Conservation (phyloP, 2,888 invertebrate species). For the Lochmaea capreae region DNA sequence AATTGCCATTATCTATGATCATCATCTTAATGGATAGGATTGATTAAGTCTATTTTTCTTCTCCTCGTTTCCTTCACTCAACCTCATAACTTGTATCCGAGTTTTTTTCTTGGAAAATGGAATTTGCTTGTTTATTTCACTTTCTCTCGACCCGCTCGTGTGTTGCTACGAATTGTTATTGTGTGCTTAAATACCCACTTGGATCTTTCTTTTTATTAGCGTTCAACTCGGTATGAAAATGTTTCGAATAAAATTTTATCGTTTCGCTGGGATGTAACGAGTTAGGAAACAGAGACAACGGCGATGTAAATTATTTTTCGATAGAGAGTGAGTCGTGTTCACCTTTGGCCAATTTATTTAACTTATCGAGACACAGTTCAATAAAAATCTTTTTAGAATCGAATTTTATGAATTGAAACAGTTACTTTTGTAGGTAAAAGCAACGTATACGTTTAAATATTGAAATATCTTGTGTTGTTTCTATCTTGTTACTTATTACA, state of each 20-base stretch:
- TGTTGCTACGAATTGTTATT: conserved; percentile 48
- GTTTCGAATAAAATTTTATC: conserved; percentile 45
- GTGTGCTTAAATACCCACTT: conserved; percentile 50
- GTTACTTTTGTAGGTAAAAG: background rate
- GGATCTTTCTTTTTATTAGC: conserved; percentile 47
- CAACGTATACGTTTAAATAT: background rate
- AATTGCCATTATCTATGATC: too few species aligned
- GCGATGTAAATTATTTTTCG: conserved; percentile 29
- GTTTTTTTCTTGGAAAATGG: background rate
- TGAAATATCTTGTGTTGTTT: background rate
- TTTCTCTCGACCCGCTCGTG: background rate
- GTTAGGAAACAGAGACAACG: conserved; percentile 22
- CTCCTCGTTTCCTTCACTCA: too few species aligned
- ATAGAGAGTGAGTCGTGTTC: conserved; percentile 4
- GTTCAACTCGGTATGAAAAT: conserved; percentile 45
- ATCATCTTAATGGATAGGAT: too few species aligned
- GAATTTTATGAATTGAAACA: background rate
- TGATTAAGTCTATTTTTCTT: too few species aligned
- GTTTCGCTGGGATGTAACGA: conserved; percentile 12
- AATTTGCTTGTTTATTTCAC: background rate
- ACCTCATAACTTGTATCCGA: background rate
- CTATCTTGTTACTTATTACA: conserved; percentile 11
- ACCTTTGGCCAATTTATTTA: conserved; percentile 14
- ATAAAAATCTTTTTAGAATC: background rate
- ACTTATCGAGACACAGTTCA: background rate